Evolutionary conservation across 2,888 invertebrate species (phyloP).

Genomic region (Drosophila prostipennis): DNA sequence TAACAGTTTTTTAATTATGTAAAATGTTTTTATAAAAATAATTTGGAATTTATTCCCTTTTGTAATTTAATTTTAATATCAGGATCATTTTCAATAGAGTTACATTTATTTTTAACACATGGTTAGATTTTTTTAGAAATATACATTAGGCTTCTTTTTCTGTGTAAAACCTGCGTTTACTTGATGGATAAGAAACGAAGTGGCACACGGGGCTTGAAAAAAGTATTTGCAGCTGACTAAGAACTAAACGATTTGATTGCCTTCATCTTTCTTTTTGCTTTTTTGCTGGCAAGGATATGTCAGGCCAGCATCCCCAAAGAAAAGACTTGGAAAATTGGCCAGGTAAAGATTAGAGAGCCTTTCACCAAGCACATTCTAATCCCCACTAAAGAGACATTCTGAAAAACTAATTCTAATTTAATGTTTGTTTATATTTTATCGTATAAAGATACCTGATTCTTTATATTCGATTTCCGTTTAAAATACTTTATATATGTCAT

Average conservation of each 20-base stretch:
- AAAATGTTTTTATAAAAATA: too few relatives aligned
- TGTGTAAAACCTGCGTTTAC: not conserved
- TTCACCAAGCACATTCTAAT: slow-evolving; percentile 12
- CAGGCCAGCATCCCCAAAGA: slow-evolving; percentile 52
- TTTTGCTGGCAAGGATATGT: slow-evolving; percentile 57
- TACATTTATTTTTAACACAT: too few relatives aligned
- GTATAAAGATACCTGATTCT: too few relatives aligned
- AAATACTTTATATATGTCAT: too few relatives aligned
- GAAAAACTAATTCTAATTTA: not conserved
- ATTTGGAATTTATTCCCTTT: too few relatives aligned
- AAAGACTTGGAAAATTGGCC: not conserved
- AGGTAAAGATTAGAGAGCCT: slow-evolving; percentile 4
- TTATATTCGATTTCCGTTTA: too few relatives aligned
- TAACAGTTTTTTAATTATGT: too few relatives aligned
- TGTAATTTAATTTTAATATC: too few relatives aligned
- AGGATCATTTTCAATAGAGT: too few relatives aligned
- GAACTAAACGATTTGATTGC: slow-evolving; percentile 52
- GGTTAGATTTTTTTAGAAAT: too few relatives aligned
- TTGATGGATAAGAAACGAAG: not conserved
- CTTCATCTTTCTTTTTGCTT: slow-evolving; percentile 12
- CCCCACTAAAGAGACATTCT: not conserved
- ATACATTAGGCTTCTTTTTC: not conserved
- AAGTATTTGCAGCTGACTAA: not conserved
- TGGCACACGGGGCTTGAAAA: not conserved
- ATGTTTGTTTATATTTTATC: not conserved